phyloP scores from a whole-genome alignment of 2,888 invertebrate species.

The Ormyrus nitidulus region DNA sequence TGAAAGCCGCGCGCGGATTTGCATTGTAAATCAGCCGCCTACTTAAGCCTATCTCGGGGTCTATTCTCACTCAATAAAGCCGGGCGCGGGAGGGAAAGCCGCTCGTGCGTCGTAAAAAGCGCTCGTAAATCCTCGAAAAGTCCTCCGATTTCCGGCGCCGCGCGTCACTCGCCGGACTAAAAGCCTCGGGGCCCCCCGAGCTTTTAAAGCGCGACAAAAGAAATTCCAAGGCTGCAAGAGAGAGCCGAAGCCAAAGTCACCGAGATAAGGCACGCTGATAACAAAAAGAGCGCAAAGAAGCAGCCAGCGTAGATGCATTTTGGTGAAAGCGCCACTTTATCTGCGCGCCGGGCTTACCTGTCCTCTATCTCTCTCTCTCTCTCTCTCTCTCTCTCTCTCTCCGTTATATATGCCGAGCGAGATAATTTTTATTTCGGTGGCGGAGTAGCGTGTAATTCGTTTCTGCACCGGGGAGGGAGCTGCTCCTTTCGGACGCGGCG shows the following conservation, averaged over 20 bases:
- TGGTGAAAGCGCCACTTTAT: conserved; percentile 52
- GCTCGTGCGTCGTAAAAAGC: conserved; percentile 29
- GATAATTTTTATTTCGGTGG: conserved; percentile 47
- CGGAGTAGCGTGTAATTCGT: conserved; percentile 45
- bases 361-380: not conserved
- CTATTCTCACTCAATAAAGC: conserved; percentile 49
- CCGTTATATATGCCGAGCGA: conserved; percentile 27
- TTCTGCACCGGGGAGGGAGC: not conserved
- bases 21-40: conserved; percentile 41
- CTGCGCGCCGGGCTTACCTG: conserved; percentile 13
- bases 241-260: conserved; percentile 17
- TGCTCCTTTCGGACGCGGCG: no score
- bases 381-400: not conserved
- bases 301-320: conserved; percentile 24
- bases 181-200: conserved; percentile 20
- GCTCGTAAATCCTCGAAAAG: conserved; percentile 50
- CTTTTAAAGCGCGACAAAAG: conserved; percentile 55
- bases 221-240: conserved; percentile 41
- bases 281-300: conserved; percentile 3
- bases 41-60: conserved; percentile 1
- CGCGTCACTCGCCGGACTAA: not conserved
- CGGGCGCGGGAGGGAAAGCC: conserved; percentile 7
- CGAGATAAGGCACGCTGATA: conserved; percentile 27
- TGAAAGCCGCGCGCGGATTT: not conserved
- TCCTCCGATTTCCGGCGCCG: conserved; percentile 31